A percentile compares a stretch with the other conserved stretches of the same genome.
phyloP scores from a whole-genome alignment of 2,797 vertebrate species.

The Lepus townsendii region DNA sequence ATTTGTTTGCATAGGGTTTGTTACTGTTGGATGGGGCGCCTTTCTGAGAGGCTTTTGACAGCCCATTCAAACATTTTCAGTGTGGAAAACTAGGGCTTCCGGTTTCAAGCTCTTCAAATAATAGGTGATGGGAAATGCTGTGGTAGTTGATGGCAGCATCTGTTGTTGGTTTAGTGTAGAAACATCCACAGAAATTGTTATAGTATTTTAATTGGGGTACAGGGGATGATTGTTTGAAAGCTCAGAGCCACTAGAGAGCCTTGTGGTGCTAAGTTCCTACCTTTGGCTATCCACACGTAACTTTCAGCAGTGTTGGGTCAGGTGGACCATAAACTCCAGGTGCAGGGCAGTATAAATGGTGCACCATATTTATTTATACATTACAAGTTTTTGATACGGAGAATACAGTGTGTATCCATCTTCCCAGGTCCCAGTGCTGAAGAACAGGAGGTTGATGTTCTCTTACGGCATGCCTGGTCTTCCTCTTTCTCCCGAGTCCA shows the following conservation, averaged over 20 bases:
- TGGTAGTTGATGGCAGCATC: constrained; percentile 80
- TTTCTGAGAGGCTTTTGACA: constrained; percentile 92
- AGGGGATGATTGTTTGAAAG: constrained; percentile 29
- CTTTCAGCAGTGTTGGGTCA: neutral
- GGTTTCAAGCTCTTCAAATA: constrained; percentile 87
- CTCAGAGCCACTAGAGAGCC: constrained; percentile 38
- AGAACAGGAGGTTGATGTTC: neutral
- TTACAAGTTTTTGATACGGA: neutral
- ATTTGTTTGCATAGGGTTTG: constrained; percentile 93
- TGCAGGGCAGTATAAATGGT: neutral
- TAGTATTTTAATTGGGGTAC: constrained; percentile 83
- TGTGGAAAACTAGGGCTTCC: constrained; percentile 89
- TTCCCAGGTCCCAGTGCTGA: neutral
- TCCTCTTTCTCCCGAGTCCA: neutral
- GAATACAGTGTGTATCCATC: neutral
- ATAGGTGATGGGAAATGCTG: constrained; percentile 86
- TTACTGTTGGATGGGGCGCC: constrained; percentile 91
- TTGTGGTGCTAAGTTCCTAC: neutral
- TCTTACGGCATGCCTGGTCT: neutral
- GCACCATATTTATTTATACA: neutral
- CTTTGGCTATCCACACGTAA: neutral
- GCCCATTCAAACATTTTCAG: constrained; percentile 91
- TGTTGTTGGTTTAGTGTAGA: constrained; percentile 83
- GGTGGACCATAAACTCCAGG: neutral
- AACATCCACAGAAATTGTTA: constrained; percentile 74